phyloP scores from a whole-genome alignment of 2,888 invertebrate genomes.

The Barypeithes pellucidus region DNA sequence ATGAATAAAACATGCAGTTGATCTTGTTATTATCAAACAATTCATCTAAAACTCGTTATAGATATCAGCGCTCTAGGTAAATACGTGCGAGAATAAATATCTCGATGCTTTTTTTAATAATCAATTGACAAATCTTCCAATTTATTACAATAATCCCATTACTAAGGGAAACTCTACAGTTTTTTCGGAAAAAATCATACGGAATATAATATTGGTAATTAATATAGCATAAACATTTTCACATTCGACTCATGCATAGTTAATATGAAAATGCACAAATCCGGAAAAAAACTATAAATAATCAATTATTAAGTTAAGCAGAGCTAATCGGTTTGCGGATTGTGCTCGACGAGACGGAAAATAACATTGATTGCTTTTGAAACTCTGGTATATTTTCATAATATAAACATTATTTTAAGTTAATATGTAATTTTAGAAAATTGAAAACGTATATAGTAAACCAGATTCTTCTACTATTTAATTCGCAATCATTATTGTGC shows the following conservation, averaged over 20 bases:
- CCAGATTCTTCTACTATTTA: too few relatives aligned
- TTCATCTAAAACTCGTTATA: too few relatives aligned
- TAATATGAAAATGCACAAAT: constrained; percentile 19
- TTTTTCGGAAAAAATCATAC: too few relatives aligned
- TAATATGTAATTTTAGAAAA: constrained; percentile 3
- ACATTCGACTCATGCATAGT: constrained; percentile 13
- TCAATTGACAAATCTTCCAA: too few relatives aligned
- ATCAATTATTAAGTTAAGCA: constrained; percentile 26
- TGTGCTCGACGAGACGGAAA: constrained; percentile 22
- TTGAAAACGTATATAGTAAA: background rate
- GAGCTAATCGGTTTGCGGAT: constrained; percentile 15
- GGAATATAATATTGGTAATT: constrained; percentile 3
- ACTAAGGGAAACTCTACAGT: too few relatives aligned
- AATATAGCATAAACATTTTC: constrained; percentile 11
- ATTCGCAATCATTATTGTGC: too few relatives aligned
- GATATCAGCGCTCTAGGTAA: too few relatives aligned
- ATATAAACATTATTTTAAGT: constrained; percentile 19
- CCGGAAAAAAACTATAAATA: constrained; percentile 27
- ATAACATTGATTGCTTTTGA: constrained; percentile 22
- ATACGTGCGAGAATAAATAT: too few relatives aligned
- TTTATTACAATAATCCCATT: too few relatives aligned
- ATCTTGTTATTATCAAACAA: too few relatives aligned
- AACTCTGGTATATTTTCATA: constrained; percentile 4
- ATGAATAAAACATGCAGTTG: too few relatives aligned
- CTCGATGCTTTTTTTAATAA: too few relatives aligned